These are phyloP conservation scores for Corythornis vintsioides DNA, from an alignment of 2,113 vertebrate genomes.

Conservation along the genomic window DNA sequence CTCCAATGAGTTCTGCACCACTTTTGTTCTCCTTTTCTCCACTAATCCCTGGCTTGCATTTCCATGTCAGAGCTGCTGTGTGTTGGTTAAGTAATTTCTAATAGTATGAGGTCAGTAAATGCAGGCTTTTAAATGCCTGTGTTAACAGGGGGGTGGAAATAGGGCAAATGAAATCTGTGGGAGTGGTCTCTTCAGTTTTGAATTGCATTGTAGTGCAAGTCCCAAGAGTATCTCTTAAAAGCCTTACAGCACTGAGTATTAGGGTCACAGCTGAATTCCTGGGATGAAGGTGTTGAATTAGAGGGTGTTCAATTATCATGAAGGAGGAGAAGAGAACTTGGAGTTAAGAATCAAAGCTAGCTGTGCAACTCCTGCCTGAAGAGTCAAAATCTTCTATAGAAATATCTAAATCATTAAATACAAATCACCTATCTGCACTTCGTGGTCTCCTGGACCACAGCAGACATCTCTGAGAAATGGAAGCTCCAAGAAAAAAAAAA, in stretches of 20 bases:
- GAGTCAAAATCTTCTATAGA: neutral
- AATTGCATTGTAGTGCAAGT: neutral
- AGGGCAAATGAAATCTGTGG: neutral
- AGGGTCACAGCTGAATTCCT: neutral
- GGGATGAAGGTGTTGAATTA: neutral
- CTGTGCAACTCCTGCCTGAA: neutral
- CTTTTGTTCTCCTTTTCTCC: neutral
- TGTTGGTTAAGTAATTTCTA: neutral
- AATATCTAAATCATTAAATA: neutral
- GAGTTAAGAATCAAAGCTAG: neutral
- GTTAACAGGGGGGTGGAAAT: neutral
- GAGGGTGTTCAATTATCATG: neutral
- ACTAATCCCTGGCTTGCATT: neutral
- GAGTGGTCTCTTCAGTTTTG: neutral
- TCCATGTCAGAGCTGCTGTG: neutral
- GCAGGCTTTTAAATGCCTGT: neutral
- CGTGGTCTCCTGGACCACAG: neutral
- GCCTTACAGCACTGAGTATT: neutral
- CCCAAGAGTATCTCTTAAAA: neutral
- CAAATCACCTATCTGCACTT: neutral
- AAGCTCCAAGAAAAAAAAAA: neutral
- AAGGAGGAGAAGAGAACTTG: neutral
- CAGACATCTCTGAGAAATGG: neutral
- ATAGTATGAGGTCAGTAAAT: neutral
- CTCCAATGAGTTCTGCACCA: neutral